Conservation (phyloP, 2,113 vertebrate species). For the Brienomyrus brachyistius region DNA sequence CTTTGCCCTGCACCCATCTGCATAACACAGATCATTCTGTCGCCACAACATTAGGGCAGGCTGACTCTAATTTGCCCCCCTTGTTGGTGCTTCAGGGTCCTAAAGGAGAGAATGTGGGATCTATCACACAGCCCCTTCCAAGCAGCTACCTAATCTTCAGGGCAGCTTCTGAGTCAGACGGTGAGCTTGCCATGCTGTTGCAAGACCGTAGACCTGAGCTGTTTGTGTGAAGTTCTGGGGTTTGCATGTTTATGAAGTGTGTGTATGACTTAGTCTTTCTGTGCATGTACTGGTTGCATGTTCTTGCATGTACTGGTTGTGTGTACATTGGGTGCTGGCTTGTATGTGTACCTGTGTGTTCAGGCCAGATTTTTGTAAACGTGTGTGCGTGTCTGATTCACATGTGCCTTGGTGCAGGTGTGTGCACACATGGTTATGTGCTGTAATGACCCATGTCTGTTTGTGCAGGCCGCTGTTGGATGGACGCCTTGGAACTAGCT, state of each 20-base stretch:
- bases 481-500: slow-evolving; percentile 90
- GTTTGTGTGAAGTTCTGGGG: not conserved
- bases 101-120: slow-evolving; percentile 91
- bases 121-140: slow-evolving; percentile 92
- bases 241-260: not conserved
- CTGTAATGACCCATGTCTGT: not conserved
- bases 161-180: slow-evolving; percentile 87
- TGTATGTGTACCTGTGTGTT: not conserved
- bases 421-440: not conserved
- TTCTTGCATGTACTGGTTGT: not conserved
- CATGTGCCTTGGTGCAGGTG: not conserved
- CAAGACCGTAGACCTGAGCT: not conserved
- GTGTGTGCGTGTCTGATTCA: not conserved
- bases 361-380: not conserved
- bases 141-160: slow-evolving; percentile 96
- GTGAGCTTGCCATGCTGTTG: slow-evolving; percentile 55
- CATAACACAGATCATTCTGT: not conserved
- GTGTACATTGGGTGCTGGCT: not conserved
- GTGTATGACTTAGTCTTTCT: not conserved
- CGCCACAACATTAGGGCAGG: not conserved
- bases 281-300: not conserved
- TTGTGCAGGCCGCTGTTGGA: slow-evolving; percentile 86
- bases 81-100: slow-evolving; percentile 68
- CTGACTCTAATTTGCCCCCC: not conserved
- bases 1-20: not conserved